Percentiles rank a stretch among this genome's conserved stretches.
These are phyloP conservation scores for Hozukius guyotensis DNA, from an alignment of 2,797 vertebrate species.

Conservation along the genomic window DNA sequence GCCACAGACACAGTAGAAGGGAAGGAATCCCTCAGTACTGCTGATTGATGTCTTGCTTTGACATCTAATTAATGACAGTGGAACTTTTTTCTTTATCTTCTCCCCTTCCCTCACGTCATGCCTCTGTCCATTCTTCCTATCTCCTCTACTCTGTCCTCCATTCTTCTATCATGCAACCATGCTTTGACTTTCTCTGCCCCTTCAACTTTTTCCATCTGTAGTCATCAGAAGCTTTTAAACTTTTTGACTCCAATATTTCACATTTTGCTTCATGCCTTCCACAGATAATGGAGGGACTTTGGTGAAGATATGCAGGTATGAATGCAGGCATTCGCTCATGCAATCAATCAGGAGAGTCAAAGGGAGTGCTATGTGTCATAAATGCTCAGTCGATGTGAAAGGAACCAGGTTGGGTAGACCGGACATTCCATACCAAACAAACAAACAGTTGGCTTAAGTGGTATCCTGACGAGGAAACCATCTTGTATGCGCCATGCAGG, in stretches of 20 bases:
- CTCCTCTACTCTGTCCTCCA: not conserved
- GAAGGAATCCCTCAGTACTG: slow-evolving; percentile 36
- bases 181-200: not conserved
- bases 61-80: slow-evolving; percentile 61
- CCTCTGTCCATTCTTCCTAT: not conserved
- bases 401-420: not conserved
- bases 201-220: not conserved
- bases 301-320: not conserved
- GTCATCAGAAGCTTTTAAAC: not conserved
- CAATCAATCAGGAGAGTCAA: not conserved
- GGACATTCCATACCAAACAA: not conserved
- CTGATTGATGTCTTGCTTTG: slow-evolving; percentile 53
- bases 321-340: not conserved
- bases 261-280: not conserved
- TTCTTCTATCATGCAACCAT: not conserved
- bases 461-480: too few relatives aligned
- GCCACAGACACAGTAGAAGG: not conserved
- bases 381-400: not conserved
- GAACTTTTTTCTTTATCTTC: slow-evolving; percentile 6
- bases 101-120: slow-evolving; percentile 15
- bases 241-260: not conserved
- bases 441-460: too few relatives aligned
- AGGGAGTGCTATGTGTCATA: not conserved
- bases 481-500: too few relatives aligned
- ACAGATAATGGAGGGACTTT: not conserved